Percentiles rank a stretch among this genome's conserved stretches.
Evolutionary conservation across 2,888 invertebrate species (phyloP).

Genomic region (Orthosia gothica): DNA sequence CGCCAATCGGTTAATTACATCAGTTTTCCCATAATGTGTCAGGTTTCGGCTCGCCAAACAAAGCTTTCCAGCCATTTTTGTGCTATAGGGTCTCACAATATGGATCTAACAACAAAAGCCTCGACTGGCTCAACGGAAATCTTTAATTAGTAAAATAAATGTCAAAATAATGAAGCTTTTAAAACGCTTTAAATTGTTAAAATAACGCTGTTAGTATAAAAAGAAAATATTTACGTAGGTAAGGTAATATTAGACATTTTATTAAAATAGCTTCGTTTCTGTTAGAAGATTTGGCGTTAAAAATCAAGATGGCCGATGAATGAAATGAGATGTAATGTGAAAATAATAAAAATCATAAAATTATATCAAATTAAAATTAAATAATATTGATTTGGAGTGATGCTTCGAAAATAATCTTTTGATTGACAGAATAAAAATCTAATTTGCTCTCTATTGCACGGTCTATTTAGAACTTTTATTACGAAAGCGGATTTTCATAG

Average conservation of each 20-base stretch:
- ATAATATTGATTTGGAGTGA: constrained; percentile 82
- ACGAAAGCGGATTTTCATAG: constrained; percentile 75
- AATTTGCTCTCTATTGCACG: constrained; percentile 76
- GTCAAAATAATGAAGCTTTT: constrained; percentile 64
- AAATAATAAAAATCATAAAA: constrained; percentile 68
- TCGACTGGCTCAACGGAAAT: constrained; percentile 67
- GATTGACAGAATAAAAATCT: constrained; percentile 72
- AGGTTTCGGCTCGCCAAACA: constrained; percentile 80
- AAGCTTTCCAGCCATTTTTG: constrained; percentile 71
- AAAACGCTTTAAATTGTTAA: constrained; percentile 77
- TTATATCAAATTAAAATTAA: constrained; percentile 68
- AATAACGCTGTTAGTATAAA: constrained; percentile 83
- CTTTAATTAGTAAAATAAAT: constrained; percentile 61
- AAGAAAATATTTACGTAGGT: constrained; percentile 60
- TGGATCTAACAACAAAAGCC: constrained; percentile 76
- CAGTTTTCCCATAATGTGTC: constrained; percentile 82
- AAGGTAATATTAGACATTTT: constrained; percentile 51
- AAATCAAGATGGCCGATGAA: constrained; percentile 73
- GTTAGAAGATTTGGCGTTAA: constrained; percentile 64
- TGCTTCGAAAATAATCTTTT: constrained; percentile 80
- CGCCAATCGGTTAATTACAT: constrained; percentile 69
- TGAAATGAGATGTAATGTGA: constrained; percentile 74
- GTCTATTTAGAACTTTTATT: constrained; percentile 66
- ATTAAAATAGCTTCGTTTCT: constrained; percentile 59
- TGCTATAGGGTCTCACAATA: constrained; percentile 69